phyloP scores from a whole-genome alignment of 2,113 vertebrate genomes.

The Epinephelus moara region DNA sequence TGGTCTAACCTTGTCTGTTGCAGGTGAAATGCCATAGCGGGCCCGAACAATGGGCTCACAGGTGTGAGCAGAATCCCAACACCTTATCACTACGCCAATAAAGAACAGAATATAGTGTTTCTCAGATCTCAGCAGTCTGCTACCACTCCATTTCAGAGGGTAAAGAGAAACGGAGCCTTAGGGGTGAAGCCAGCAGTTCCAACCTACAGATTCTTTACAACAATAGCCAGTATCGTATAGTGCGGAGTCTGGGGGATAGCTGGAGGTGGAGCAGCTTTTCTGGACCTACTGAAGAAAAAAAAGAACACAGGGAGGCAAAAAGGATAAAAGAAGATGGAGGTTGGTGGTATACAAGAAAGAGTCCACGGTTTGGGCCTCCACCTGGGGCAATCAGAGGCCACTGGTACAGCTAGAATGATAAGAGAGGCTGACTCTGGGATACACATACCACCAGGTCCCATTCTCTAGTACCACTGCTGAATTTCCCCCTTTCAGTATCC shows the following conservation, averaged over 20 bases:
- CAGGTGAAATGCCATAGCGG: constrained; percentile 76
- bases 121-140: constrained; percentile 66
- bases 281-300: constrained; percentile 56
- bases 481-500: neutral
- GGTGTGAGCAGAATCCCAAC: constrained; percentile 82
- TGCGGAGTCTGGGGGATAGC: constrained; percentile 41
- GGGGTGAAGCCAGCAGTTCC: constrained; percentile 54
- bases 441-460: constrained; percentile 33
- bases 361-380: constrained; percentile 64
- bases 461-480: constrained; percentile 1
- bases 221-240: constrained; percentile 73
- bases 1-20: constrained; percentile 72
- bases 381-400: constrained; percentile 61
- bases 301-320: constrained; percentile 39
- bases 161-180: constrained; percentile 69
- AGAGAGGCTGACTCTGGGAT: constrained; percentile 35
- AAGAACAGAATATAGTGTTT: constrained; percentile 79
- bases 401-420: constrained; percentile 46
- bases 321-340: constrained; percentile 52
- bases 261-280: constrained; percentile 57
- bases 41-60: constrained; percentile 77
- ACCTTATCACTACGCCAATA: constrained; percentile 77
- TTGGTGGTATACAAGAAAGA: constrained; percentile 37
- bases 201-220: constrained; percentile 72
- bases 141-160: constrained; percentile 60